A percentile compares a stretch with the other conserved stretches of the same genome.
phyloP scores from a whole-genome alignment of 2,113 vertebrate species.

The Micronisus gabar region DNA sequence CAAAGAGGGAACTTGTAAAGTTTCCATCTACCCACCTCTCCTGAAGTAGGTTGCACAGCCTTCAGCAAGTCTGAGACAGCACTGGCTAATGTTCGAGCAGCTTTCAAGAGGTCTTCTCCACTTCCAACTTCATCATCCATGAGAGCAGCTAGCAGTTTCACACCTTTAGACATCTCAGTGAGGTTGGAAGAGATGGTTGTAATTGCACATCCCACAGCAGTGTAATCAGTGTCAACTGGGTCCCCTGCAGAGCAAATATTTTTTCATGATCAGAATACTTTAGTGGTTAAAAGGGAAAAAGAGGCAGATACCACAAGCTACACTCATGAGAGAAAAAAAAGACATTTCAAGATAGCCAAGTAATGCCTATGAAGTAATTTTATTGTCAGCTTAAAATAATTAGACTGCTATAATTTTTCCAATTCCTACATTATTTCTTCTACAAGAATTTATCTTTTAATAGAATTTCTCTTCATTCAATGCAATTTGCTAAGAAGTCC shows the following conservation, averaged over 20 bases:
- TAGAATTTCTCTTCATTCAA: background rate
- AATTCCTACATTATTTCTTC: background rate
- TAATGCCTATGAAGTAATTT: background rate
- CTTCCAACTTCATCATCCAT: constrained; percentile 96
- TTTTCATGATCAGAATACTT: background rate
- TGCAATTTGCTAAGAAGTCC: background rate
- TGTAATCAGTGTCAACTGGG: constrained; percentile 95
- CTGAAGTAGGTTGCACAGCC: constrained; percentile 93
- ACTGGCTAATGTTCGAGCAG: constrained; percentile 89
- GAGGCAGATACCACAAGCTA: background rate
- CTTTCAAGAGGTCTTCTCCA: constrained; percentile 92
- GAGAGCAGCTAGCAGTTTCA: constrained; percentile 92
- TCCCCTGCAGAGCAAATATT: constrained; percentile 78
- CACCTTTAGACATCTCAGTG: constrained; percentile 98
- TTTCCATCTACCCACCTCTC: constrained; percentile 79
- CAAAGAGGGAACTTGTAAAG: background rate
- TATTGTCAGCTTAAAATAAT: background rate
- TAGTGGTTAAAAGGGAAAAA: background rate
- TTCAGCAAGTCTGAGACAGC: constrained; percentile 94
- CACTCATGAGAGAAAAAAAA: background rate
- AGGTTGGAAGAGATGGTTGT: constrained; percentile 99
- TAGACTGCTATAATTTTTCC: background rate
- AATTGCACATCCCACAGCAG: constrained; percentile 96
- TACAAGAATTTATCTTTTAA: background rate
- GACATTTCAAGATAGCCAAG: background rate